Evolutionary conservation across 2,797 vertebrate species (phyloP).

Genomic region (Serranus cabrilla): DNA sequence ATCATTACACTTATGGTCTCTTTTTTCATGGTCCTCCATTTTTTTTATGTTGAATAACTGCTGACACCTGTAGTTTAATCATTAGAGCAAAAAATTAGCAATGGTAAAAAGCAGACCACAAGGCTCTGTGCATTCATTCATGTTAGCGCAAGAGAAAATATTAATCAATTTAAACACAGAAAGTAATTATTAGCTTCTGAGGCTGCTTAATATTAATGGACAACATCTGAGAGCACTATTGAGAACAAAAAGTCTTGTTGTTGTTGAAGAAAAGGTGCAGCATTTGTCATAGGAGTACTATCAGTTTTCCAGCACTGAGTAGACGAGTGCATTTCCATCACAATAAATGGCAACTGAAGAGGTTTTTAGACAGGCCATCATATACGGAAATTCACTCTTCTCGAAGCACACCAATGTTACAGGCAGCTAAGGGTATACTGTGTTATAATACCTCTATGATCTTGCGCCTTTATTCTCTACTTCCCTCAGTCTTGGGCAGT

Average conservation of each 20-base stretch:
- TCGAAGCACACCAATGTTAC: neutral
- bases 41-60: slow-evolving; percentile 28
- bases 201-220: slow-evolving; percentile 53
- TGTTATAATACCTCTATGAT: slow-evolving; percentile 31
- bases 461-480: slow-evolving; percentile 57
- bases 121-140: slow-evolving; percentile 36
- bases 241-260: slow-evolving; percentile 27
- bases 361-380: neutral
- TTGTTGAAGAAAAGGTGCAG: slow-evolving; percentile 6
- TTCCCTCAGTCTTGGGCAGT: slow-evolving; percentile 47
- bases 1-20: slow-evolving; percentile 10
- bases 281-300: neutral
- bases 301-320: neutral
- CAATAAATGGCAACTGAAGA: slow-evolving; percentile 20
- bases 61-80: slow-evolving; percentile 46
- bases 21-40: slow-evolving; percentile 1
- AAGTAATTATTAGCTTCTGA: slow-evolving; percentile 57
- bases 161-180: slow-evolving; percentile 39
- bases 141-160: slow-evolving; percentile 16
- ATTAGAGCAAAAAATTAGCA: slow-evolving; percentile 31
- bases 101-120: slow-evolving; percentile 20
- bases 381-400: neutral
- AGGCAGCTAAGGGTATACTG: slow-evolving; percentile 4
- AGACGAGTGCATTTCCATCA: slow-evolving; percentile 7
- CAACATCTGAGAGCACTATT: slow-evolving; percentile 33